A percentile compares a stretch with the other conserved stretches of the same genome.
These are phyloP conservation scores for Holocentrus rufus DNA, from an alignment of 2,797 vertebrate species.

Conservation along the genomic window DNA sequence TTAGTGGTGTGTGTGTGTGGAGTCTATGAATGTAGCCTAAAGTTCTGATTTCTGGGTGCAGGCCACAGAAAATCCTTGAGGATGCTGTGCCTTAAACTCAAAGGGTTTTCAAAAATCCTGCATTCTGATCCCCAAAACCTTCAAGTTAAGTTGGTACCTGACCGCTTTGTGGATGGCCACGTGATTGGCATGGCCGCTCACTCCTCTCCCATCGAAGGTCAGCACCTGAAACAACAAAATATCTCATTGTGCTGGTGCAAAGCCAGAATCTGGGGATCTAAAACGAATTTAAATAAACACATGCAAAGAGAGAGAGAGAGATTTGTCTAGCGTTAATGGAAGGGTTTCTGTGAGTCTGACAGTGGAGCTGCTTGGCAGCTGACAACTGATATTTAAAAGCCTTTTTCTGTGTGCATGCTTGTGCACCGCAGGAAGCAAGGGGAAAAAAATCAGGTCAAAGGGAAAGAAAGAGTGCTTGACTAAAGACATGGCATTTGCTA, in stretches of 20 bases:
- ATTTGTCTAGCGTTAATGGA: slow-evolving; percentile 50
- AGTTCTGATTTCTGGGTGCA: slow-evolving; percentile 29
- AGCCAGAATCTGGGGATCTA: slow-evolving; percentile 43
- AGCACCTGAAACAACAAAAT: slow-evolving; percentile 87
- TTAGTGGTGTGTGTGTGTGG: slow-evolving; percentile 52
- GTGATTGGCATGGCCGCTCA: slow-evolving; percentile 95
- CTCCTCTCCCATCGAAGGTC: slow-evolving; percentile 92
- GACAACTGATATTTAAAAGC: slow-evolving; percentile 72
- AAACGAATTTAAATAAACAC: slow-evolving; percentile 53
- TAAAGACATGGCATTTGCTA: slow-evolving; percentile 54
- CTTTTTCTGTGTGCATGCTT: slow-evolving; percentile 67
- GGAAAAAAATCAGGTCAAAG: slow-evolving; percentile 64
- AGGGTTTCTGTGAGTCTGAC: slow-evolving; percentile 55
- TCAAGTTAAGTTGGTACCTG: slow-evolving; percentile 72
- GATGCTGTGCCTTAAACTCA: slow-evolving; percentile 26
- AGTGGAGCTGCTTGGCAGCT: slow-evolving; percentile 66
- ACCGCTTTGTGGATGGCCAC: slow-evolving; percentile 83
- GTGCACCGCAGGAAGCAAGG: slow-evolving; percentile 58
- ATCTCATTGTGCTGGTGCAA: slow-evolving; percentile 44
- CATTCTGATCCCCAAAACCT: slow-evolving; percentile 3
- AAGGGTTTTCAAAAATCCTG: slow-evolving; percentile 3
- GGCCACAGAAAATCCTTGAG: slow-evolving; percentile 12
- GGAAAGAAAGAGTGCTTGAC: slow-evolving; percentile 60
- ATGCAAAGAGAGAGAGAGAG: slow-evolving; percentile 46
- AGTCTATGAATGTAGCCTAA: slow-evolving; percentile 14